These are phyloP conservation scores for Drosophila emarginata DNA, from an alignment of 2,888 invertebrate genomes.

Conservation along the genomic window DNA sequence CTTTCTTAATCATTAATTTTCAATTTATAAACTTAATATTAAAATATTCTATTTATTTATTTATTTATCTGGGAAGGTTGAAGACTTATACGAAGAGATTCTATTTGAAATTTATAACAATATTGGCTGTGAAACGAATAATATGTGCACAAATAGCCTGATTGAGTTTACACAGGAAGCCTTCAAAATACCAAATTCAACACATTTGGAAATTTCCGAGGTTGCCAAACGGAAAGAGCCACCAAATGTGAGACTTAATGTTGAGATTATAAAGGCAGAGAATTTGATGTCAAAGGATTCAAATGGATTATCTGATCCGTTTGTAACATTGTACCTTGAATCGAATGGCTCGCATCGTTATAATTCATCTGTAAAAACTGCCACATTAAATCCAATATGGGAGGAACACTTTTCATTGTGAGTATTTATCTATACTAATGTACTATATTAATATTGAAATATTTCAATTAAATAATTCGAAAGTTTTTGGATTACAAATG, in stretches of 20 bases:
- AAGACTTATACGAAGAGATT: conserved; percentile 92
- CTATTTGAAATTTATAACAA: conserved; percentile 92
- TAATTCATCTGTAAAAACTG: conserved; percentile 95
- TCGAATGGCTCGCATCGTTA: conserved; percentile 90
- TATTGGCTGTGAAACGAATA: conserved; percentile 89
- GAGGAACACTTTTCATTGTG: conserved; percentile 97
- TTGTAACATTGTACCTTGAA: conserved; percentile 94
- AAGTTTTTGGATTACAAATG: no score
- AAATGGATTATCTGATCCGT: conserved; percentile 98
- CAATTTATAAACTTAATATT: neutral
- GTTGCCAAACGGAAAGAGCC: conserved; percentile 90
- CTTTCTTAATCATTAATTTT: neutral
- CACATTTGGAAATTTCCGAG: conserved; percentile 88
- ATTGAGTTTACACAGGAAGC: conserved; percentile 91
- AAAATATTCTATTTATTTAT: neutral
- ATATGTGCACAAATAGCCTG: conserved; percentile 87
- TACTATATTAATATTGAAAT: no score
- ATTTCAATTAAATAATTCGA: no score
- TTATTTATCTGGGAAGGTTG: conserved; percentile 84
- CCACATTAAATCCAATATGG: conserved; percentile 96
- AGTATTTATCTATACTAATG: conserved; percentile 30
- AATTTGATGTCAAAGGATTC: conserved; percentile 92
- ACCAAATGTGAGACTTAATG: conserved; percentile 91
- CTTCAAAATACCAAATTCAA: conserved; percentile 88
- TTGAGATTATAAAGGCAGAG: conserved; percentile 93